Conservation (phyloP, 2,888 invertebrate genomes). For the Caenorhabditis becei region DNA sequence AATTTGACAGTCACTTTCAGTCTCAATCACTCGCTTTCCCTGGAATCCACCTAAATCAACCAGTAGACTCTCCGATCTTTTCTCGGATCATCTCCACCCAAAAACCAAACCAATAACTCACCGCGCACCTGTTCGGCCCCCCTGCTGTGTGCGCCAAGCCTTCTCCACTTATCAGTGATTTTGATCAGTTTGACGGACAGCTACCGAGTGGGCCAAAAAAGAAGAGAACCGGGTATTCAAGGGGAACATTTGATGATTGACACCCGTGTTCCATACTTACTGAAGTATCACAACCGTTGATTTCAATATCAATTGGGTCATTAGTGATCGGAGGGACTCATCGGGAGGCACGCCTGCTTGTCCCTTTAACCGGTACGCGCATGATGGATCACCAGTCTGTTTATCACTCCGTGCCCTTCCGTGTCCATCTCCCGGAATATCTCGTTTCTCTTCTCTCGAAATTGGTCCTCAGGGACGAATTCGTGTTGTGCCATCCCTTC, state of each 20-base stretch:
- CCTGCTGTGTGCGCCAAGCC: conserved; percentile 19
- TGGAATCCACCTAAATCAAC: neutral
- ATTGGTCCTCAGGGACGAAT: conserved; percentile 17
- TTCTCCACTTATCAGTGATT: conserved; percentile 33
- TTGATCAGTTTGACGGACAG: conserved; percentile 47
- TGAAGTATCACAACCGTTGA: too few relatives aligned
- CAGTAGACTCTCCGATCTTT: neutral
- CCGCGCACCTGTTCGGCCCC: conserved; percentile 27
- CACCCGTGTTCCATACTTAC: neutral
- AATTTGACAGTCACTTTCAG: conserved; percentile 24
- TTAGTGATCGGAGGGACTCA: neutral
- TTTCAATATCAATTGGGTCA: conserved; percentile 26
- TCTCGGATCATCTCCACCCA: neutral
- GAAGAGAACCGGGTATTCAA: neutral
- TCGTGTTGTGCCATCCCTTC: neutral
- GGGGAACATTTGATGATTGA: conserved; percentile 35
- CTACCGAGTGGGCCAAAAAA: conserved; percentile 13
- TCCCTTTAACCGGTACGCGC: conserved; percentile 23
- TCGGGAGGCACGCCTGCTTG: conserved; percentile 25
- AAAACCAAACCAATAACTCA: conserved; percentile 35
- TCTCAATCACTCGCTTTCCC: neutral
- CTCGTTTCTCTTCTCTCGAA: neutral
- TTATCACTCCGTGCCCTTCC: conserved; percentile 31
- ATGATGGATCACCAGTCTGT: conserved; percentile 40
- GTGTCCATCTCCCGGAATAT: conserved; percentile 10